Percentiles rank a stretch among this genome's conserved stretches.
Evolutionary conservation across 1,140 invertebrate species (phyloP).

Genomic region (Brachystomella parvula): DNA sequence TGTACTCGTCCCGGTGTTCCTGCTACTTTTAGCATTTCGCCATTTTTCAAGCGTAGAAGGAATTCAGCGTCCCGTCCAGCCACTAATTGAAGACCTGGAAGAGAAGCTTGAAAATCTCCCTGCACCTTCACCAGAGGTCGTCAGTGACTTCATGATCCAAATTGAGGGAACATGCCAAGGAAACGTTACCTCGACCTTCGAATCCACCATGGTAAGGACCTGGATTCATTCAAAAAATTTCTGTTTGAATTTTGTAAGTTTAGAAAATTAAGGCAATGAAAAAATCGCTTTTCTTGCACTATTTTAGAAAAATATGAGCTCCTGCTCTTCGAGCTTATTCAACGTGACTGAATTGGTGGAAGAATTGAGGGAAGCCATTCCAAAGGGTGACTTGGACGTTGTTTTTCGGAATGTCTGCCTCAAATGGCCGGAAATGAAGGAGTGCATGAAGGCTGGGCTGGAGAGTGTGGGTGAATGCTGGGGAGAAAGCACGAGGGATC

Average conservation of each 20-base stretch:
- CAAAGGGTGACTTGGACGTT: conserved; percentile 18
- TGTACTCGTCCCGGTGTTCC: too few relatives aligned
- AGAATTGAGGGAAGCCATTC: conserved; percentile 22
- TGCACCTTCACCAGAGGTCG: conserved; percentile 24
- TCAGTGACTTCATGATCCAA: conserved; percentile 20
- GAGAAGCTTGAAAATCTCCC: conserved; percentile 1
- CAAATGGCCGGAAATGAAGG: conserved; percentile 26
- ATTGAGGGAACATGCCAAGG: conserved; percentile 22
- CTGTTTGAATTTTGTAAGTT: neutral
- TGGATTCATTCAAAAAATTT: neutral
- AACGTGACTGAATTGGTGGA: conserved; percentile 13
- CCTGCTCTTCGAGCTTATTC: conserved; percentile 14
- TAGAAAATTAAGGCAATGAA: neutral
- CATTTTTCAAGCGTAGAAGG: too few relatives aligned
- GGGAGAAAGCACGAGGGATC: conserved; percentile 19
- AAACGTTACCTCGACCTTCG: conserved; percentile 14
- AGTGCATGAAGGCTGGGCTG: conserved; percentile 17
- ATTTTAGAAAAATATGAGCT: neutral
- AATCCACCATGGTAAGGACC: neutral
- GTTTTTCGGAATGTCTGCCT: conserved; percentile 22
- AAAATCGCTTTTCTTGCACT: neutral
- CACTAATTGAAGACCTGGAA: conserved; percentile 6
- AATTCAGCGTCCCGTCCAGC: too few relatives aligned
- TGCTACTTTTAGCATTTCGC: too few relatives aligned
- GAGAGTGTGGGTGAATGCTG: conserved; percentile 27